phyloP scores from a whole-genome alignment of 1,140 invertebrate species.

The Olivierus martensii region DNA sequence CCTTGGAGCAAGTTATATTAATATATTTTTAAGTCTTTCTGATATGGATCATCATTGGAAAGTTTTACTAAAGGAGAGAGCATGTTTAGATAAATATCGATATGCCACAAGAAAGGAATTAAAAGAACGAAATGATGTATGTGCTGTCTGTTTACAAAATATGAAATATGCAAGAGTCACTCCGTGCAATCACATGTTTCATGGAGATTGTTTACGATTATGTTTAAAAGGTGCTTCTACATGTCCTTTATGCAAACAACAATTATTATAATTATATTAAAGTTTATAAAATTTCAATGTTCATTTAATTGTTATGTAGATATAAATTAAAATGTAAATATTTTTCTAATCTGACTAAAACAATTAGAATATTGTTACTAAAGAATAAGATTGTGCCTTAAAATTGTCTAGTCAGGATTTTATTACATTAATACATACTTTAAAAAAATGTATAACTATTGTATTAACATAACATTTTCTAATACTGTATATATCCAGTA shows the following conservation, averaged over 20 bases:
- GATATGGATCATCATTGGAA: slow-evolving; percentile 41
- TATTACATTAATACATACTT: too few species aligned
- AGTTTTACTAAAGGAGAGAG: slow-evolving; percentile 41
- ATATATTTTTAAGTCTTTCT: slow-evolving; percentile 46
- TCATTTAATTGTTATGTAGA: not conserved
- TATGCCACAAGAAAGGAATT: slow-evolving; percentile 48
- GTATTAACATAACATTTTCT: too few species aligned
- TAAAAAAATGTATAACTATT: too few species aligned
- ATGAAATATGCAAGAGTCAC: slow-evolving; percentile 52
- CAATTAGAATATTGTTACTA: too few species aligned
- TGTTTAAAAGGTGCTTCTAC: slow-evolving; percentile 50
- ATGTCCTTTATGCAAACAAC: slow-evolving; percentile 54
- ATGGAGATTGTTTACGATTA: slow-evolving; percentile 53
- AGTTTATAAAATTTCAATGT: not conserved
- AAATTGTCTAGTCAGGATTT: too few species aligned
- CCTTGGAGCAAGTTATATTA: slow-evolving; percentile 45
- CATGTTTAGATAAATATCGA: slow-evolving; percentile 45
- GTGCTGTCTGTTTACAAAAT: slow-evolving; percentile 51
- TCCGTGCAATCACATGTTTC: slow-evolving; percentile 60
- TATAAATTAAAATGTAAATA: not conserved
- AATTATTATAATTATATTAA: slow-evolving; percentile 24
- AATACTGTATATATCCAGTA: too few species aligned
- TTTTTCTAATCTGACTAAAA: too few species aligned
- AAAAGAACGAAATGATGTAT: slow-evolving; percentile 46
- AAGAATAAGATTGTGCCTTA: too few species aligned